Percentiles rank a stretch among this genome's conserved stretches.
Conservation (phyloP, 2,797 vertebrate genomes). For the Florisuga fusca region DNA sequence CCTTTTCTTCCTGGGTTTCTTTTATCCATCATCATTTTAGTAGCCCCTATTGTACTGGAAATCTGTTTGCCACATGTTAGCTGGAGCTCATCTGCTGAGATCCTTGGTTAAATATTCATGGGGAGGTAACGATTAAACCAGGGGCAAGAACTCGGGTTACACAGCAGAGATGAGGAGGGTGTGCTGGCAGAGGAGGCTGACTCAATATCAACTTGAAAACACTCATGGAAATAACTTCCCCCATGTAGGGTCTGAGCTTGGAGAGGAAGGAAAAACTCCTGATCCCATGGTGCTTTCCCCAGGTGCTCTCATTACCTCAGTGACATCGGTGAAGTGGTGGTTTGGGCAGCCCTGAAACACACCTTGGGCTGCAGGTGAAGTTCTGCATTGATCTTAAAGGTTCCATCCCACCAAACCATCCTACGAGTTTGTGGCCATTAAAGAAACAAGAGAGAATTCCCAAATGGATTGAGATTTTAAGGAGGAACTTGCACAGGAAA, state of each 20-base stretch:
- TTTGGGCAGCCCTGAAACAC: not conserved
- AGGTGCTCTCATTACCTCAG: not conserved
- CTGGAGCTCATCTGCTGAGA: slow-evolving; percentile 38
- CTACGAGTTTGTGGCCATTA: not conserved
- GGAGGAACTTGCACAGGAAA: rapidly evolving
- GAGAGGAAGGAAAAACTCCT: not conserved
- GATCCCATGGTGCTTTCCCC: not conserved
- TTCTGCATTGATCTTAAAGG: not conserved
- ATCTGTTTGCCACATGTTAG: slow-evolving; percentile 77
- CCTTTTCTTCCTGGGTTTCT: slow-evolving; percentile 10
- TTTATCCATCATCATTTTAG: slow-evolving; percentile 4
- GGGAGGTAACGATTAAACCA: slow-evolving; percentile 24
- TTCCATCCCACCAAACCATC: too few relatives aligned
- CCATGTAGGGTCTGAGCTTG: not conserved
- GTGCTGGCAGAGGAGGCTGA: not conserved
- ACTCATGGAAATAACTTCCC: not conserved
- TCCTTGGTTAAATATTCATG: slow-evolving; percentile 77
- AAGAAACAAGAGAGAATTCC: not conserved
- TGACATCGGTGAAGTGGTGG: too few relatives aligned
- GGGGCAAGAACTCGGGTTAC: slow-evolving; percentile 61
- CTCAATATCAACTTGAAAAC: slow-evolving; percentile 35
- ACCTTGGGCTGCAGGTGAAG: not conserved
- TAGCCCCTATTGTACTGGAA: slow-evolving; percentile 56
- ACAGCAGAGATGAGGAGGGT: not conserved
- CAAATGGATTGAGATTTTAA: not conserved